A percentile compares a stretch with the other conserved stretches of the same genome.
phyloP scores from a whole-genome alignment of 2,797 vertebrate species.

The Phaenicophaeus curvirostris region DNA sequence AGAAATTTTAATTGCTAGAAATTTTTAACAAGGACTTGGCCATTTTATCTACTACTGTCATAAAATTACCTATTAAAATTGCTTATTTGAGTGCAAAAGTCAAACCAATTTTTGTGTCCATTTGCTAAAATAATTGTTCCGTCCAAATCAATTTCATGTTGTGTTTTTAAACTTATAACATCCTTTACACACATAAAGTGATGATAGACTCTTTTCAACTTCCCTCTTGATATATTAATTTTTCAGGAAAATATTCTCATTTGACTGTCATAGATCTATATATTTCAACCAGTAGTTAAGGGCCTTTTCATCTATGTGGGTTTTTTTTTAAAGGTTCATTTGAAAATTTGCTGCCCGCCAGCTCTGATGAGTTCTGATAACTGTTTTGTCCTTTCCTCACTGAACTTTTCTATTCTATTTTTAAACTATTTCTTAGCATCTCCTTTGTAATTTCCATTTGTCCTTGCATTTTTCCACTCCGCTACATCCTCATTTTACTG shows the following conservation, averaged over 20 bases:
- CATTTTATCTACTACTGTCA: not conserved
- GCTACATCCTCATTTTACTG: not conserved
- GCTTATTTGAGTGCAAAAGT: not conserved
- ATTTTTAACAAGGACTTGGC: not conserved
- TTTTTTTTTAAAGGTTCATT: not conserved
- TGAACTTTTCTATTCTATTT: not conserved
- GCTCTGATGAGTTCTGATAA: not conserved
- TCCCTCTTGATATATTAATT: not conserved
- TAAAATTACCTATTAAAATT: not conserved
- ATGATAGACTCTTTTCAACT: not conserved
- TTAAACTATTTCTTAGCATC: not conserved
- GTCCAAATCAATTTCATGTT: not conserved
- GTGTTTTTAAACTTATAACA: not conserved
- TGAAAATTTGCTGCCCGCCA: not conserved
- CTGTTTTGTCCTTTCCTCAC: not conserved
- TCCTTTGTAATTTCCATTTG: not conserved
- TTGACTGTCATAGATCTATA: not conserved
- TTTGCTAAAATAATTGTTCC: not conserved
- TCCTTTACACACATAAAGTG: not conserved
- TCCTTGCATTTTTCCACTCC: not conserved
- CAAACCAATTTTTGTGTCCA: not conserved
- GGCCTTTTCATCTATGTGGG: accelerated
- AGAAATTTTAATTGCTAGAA: not conserved
- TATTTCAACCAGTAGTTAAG: not conserved
- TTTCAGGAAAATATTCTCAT: not conserved